A percentile compares a stretch with the other conserved stretches of the same genome.
Conservation (phyloP, 2,113 vertebrate species). For the Dicrurus megarhynchus region DNA sequence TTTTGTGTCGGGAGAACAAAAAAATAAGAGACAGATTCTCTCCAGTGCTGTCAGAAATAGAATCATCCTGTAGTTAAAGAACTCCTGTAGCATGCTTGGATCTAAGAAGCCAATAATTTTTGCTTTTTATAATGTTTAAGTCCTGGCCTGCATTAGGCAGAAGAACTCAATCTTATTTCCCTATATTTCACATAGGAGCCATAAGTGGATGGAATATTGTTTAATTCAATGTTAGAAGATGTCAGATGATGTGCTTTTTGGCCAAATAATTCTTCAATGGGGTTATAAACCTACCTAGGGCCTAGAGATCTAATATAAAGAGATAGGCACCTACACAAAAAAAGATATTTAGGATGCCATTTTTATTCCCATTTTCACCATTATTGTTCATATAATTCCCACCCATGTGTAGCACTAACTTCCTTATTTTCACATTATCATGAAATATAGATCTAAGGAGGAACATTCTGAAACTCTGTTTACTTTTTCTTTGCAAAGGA, state of each 20-base stretch:
- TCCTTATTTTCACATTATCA: background rate
- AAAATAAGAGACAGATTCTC: background rate
- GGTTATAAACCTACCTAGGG: background rate
- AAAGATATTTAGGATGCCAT: background rate
- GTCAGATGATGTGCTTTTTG: background rate
- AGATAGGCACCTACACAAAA: background rate
- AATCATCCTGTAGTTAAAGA: background rate
- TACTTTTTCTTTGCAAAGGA: background rate
- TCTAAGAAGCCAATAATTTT: background rate
- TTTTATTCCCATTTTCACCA: background rate
- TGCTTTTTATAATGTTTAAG: background rate
- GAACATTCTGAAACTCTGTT: background rate
- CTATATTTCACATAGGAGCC: background rate
- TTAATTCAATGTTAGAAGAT: background rate
- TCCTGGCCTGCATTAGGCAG: background rate
- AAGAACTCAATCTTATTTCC: background rate
- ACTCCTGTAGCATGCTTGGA: background rate
- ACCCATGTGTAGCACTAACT: background rate
- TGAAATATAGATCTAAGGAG: background rate
- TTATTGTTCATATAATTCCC: background rate
- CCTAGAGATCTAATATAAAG: background rate
- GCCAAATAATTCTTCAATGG: background rate
- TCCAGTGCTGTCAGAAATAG: background rate
- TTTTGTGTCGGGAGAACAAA: background rate
- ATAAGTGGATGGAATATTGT: background rate